These are phyloP conservation scores for Lepidothrix coronata DNA, from an alignment of 2,113 vertebrate genomes.

Conservation along the genomic window DNA sequence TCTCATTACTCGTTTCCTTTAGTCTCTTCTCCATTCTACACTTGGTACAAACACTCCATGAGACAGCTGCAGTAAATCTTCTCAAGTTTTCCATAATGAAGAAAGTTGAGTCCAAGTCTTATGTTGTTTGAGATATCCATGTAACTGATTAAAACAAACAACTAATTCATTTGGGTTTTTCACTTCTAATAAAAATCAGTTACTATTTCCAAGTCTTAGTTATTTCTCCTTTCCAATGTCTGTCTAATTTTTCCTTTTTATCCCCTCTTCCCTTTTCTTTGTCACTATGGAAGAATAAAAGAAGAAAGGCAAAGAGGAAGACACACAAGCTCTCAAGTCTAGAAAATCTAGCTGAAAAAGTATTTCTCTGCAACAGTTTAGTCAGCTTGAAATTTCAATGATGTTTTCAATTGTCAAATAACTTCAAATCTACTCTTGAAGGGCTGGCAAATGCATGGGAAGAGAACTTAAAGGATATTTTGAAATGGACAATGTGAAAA, in stretches of 20 bases:
- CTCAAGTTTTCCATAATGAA: not conserved
- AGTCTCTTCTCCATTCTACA: not conserved
- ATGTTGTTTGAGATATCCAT: not conserved
- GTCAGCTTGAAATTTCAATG: not conserved
- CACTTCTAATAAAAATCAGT: not conserved
- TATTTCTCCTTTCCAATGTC: not conserved
- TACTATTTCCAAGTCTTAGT: not conserved
- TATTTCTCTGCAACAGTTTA: not conserved
- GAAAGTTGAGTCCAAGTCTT: not conserved
- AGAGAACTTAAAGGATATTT: not conserved
- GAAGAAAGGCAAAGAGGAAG: not conserved
- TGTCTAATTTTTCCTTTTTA: not conserved
- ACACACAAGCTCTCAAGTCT: not conserved
- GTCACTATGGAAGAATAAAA: not conserved
- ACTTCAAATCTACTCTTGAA: not conserved
- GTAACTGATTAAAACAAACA: not conserved
- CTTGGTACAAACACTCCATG: not conserved
- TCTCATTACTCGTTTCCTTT: not conserved
- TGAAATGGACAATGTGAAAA: not conserved
- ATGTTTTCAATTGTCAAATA: not conserved
- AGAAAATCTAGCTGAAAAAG: not conserved
- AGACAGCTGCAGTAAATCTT: not conserved
- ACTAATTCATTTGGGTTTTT: too few species aligned
- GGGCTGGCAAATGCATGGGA: not conserved
- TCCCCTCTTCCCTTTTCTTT: not conserved